phyloP scores from a whole-genome alignment of 1,140 invertebrate species.

The Cydia pomonella region DNA sequence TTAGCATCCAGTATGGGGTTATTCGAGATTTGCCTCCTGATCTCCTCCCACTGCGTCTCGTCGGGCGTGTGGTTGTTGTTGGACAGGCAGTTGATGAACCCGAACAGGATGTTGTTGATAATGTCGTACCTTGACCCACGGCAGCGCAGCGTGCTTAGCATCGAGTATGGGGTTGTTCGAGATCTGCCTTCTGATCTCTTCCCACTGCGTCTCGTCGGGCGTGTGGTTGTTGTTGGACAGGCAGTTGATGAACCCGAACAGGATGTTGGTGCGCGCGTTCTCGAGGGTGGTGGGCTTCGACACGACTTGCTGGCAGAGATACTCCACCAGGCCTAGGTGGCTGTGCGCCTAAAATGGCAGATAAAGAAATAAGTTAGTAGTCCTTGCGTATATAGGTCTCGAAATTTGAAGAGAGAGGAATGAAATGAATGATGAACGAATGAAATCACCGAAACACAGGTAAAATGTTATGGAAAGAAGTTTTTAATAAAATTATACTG shows the following conservation, averaged over 20 bases:
- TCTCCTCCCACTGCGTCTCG: constrained; percentile 75
- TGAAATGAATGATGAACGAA: no score
- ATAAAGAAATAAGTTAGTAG: neutral
- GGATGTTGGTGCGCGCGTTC: constrained; percentile 52
- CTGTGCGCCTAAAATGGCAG: constrained; percentile 76
- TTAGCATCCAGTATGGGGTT: constrained; percentile 61
- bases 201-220: constrained; percentile 80
- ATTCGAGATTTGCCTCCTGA: constrained; percentile 70
- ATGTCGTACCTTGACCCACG: constrained; percentile 76
- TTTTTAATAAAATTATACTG: no score
- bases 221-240: constrained; percentile 82
- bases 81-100: no score
- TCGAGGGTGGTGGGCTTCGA: constrained; percentile 61
- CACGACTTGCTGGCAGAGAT: constrained; percentile 75
- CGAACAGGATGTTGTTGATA: no score
- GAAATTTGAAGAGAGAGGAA: no score
- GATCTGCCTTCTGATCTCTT: constrained; percentile 68
- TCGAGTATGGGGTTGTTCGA: constrained; percentile 61
- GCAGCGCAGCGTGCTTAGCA: constrained; percentile 57
- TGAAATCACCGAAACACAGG: no score
- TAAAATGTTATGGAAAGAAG: no score
- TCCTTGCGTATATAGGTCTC: no score
- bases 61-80: no score
- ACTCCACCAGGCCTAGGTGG: constrained; percentile 80
- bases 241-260: constrained; percentile 78